These are phyloP conservation scores for Eidolon dupreanum DNA, from an alignment of 2,797 vertebrate species.

Conservation along the genomic window DNA sequence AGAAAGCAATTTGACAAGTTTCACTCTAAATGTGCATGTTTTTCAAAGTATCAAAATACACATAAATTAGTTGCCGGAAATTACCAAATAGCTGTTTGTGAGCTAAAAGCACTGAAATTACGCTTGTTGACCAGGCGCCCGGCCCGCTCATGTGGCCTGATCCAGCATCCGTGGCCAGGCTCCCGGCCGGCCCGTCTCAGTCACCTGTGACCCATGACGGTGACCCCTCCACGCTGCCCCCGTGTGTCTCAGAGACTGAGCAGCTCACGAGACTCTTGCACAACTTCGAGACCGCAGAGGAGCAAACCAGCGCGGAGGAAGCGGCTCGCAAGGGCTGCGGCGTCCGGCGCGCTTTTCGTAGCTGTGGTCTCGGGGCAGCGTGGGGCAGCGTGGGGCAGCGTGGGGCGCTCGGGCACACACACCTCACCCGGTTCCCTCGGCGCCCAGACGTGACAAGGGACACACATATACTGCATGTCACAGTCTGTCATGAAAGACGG, in stretches of 20 bases:
- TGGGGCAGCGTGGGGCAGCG: too few species aligned
- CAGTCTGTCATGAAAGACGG: neutral
- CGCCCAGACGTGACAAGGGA: neutral
- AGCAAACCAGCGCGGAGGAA: rapidly evolving
- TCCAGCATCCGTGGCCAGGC: rapidly evolving
- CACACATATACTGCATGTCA: neutral
- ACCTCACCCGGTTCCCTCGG: neutral
- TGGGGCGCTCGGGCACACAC: neutral
- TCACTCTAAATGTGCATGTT: neutral
- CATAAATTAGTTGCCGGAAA: neutral
- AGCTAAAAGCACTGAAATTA: neutral
- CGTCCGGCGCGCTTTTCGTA: rapidly evolving
- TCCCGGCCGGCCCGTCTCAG: rapidly evolving
- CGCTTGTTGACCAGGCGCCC: rapidly evolving
- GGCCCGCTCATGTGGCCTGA: rapidly evolving
- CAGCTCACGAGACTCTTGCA: neutral
- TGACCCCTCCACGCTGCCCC: too few species aligned
- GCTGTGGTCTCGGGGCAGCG: rapidly evolving
- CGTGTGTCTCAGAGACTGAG: rapidly evolving
- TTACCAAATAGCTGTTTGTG: neutral
- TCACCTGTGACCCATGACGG: neutral
- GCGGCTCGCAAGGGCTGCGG: rapidly evolving
- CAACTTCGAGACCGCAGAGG: neutral
- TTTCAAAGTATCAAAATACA: neutral
- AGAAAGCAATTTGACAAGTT: neutral